Evolutionary conservation across 2,888 invertebrate genomes (phyloP).

Genomic region (Acrobasis repandana): DNA sequence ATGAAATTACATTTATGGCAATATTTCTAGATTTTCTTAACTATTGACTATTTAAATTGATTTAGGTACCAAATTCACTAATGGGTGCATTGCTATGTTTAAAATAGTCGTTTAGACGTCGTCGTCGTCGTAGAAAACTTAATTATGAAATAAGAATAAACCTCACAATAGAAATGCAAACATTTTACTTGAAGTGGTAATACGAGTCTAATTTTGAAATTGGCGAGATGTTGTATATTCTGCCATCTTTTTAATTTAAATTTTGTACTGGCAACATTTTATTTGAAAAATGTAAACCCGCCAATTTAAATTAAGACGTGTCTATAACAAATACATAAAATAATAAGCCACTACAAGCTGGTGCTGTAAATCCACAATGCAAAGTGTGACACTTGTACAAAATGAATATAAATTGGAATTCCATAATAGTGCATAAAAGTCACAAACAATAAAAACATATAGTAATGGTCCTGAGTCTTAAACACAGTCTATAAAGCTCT

Average conservation of each 20-base stretch:
- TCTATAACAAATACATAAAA: slow-evolving; percentile 47
- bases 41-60: slow-evolving; percentile 47
- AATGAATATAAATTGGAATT: slow-evolving; percentile 52
- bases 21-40: slow-evolving; percentile 52
- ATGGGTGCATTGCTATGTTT: slow-evolving; percentile 35
- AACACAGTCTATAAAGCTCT: slow-evolving; percentile 76
- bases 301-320: slow-evolving; percentile 38
- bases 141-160: slow-evolving; percentile 38
- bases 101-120: slow-evolving; percentile 22
- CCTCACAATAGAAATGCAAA: slow-evolving; percentile 43
- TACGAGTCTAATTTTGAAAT: slow-evolving; percentile 27
- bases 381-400: slow-evolving; percentile 57
- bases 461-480: slow-evolving; percentile 80
- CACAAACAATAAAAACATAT: slow-evolving; percentile 55
- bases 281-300: slow-evolving; percentile 29
- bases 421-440: slow-evolving; percentile 63
- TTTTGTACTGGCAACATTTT: slow-evolving; percentile 43
- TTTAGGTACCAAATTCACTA: slow-evolving; percentile 41
- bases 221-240: slow-evolving; percentile 34
- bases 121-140: too few relatives aligned
- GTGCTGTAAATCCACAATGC: slow-evolving; percentile 64
- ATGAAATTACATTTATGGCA: slow-evolving; percentile 71
- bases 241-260: slow-evolving; percentile 28
- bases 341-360: slow-evolving; percentile 72
- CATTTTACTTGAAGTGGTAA: slow-evolving; percentile 34